phyloP scores from a whole-genome alignment of 2,888 invertebrate species.

The Calliphora vomitoria region DNA sequence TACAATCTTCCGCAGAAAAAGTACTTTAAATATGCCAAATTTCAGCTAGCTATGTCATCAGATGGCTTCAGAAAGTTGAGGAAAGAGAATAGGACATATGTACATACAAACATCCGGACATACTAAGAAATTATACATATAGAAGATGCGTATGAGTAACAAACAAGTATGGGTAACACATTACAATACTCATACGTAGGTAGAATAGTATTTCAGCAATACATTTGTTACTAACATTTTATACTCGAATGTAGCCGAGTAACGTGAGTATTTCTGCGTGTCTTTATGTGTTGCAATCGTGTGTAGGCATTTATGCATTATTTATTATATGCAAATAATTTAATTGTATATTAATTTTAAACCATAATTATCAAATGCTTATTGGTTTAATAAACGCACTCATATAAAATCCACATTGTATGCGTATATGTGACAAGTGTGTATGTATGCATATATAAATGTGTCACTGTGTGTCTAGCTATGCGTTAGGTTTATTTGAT shows the following conservation, averaged over 20 bases:
- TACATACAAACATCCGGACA: no score
- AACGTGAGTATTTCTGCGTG: constrained; percentile 25
- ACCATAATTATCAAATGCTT: constrained; percentile 74
- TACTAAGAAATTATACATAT: no score
- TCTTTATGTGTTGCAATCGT: constrained; percentile 16
- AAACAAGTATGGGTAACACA: no score
- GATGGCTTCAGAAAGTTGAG: no score
- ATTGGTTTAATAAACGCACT: constrained; percentile 67
- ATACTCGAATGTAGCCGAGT: neutral
- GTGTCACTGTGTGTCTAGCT: neutral
- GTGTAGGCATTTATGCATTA: constrained; percentile 57
- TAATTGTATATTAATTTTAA: constrained; percentile 76
- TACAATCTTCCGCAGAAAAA: no score
- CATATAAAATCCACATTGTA: constrained; percentile 26
- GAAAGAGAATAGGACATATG: no score
- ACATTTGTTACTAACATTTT: constrained; percentile 47
- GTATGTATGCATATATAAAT: neutral
- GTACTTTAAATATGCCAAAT: no score
- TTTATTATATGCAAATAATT: constrained; percentile 74
- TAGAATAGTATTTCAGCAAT: neutral
- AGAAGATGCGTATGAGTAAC: no score
- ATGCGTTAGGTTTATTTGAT: constrained; percentile 32
- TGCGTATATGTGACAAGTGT: neutral
- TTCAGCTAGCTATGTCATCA: no score
- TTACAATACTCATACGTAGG: no score